Base-by-base conservation (phyloP, 35 echinoderm and acorn worm genomes). In the Heliocidaris tuberculata region DNA sequence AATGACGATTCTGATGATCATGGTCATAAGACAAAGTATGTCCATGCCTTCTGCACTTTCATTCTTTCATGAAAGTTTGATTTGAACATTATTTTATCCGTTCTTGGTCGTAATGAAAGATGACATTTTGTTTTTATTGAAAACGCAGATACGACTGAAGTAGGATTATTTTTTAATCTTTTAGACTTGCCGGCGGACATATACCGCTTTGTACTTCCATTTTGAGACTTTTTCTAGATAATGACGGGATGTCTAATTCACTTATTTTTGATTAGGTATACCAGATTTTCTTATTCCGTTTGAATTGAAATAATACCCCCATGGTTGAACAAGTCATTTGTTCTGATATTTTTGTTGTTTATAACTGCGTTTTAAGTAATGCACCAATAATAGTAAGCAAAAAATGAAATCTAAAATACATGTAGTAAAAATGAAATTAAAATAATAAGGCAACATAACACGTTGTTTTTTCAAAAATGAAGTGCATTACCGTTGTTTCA, bases 111-210 rank as follows among this genome's bases (percentile, higher is more conserved):
- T 78, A 78, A 78, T 78, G 65, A 27, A 78, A n/a, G 65, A n/a
- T 78, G 65, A 78, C 65, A 78, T 78, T 42, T 78, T 78, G 65
- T 78, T 78, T 78, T 78, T 78, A 78, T 78, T 78, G 65, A 78
- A 78, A 78, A 21, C 21, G 65, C 21, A 78, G 65, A 78, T 5
- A n/a, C 19, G 65, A 21, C 19, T 78, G 19, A 78, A 24, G 21
- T 27, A 78, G 65, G 65, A 78, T 78, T 78, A 78, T 78, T 6
- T 78, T 42, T 21, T n/a, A 27, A 78, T 78, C 65, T 78, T 78
- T 27, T 0, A 78, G 21, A 27, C 19, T 24, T 8, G 65, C 19
- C 65, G 65, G 21, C 5, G 65, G 27, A 27, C 65, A 78, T 78
- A 5, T 7, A 27, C 65, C 27, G 65, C 17, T n/a, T 6, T 27